Conservation (phyloP, 2,113 vertebrate genomes). For the Engraulis encrasicolus region DNA sequence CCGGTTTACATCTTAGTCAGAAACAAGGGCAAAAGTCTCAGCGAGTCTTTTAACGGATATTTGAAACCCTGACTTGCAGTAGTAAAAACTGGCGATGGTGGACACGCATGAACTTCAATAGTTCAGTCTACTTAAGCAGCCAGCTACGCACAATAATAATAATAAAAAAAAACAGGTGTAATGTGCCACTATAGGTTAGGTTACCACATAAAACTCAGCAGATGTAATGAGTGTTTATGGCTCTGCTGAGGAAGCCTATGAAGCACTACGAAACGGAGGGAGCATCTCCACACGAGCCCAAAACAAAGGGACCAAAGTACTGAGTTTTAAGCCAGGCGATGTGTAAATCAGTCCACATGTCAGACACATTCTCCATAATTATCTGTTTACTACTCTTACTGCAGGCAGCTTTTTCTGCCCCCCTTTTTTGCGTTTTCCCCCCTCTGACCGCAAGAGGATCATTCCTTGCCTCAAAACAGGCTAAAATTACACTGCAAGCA, state of each 20-base stretch:
- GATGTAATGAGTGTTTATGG: not conserved
- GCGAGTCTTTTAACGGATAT: too few species aligned
- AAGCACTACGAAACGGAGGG: not conserved
- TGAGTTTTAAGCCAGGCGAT: slow-evolving; percentile 31
- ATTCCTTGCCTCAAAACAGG: slow-evolving; percentile 42
- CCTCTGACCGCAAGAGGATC: slow-evolving; percentile 33
- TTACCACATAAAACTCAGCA: not conserved
- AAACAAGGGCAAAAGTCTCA: too few species aligned
- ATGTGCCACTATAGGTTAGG: not conserved
- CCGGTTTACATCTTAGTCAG: too few species aligned
- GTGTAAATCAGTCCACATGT: slow-evolving; percentile 39
- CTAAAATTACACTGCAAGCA: slow-evolving; percentile 73
- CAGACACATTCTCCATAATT: slow-evolving; percentile 46
- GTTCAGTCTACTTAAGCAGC: too few species aligned
- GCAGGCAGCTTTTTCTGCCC: slow-evolving; percentile 38
- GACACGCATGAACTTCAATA: too few species aligned
- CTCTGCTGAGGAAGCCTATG: not conserved
- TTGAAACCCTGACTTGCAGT: too few species aligned
- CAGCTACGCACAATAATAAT: too few species aligned
- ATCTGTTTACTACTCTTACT: slow-evolving; percentile 45
- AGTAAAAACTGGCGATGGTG: too few species aligned
- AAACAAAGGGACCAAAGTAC: slow-evolving; percentile 34
- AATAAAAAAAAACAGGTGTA: not conserved
- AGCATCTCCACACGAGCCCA: slow-evolving; percentile 7
- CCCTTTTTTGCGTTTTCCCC: not conserved